These are phyloP conservation scores for Acanthacorydalis orientalis DNA, from an alignment of 2,888 invertebrate species.

Conservation along the genomic window DNA sequence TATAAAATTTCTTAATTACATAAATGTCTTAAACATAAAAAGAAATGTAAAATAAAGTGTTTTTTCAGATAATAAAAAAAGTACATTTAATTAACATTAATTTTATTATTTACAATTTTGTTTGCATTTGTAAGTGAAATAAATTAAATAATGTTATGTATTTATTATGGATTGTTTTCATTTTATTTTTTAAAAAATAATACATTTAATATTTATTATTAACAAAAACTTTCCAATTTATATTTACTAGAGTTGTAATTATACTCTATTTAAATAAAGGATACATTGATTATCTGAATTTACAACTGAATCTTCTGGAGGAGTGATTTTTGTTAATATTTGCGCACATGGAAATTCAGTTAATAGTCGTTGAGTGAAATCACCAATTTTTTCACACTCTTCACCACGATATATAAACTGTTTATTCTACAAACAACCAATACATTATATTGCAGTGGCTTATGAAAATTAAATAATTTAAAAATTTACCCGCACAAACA, in stretches of 20 bases:
- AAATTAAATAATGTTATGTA: no score
- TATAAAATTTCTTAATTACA: no score
- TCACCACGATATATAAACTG: conserved; percentile 89
- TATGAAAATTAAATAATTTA: conserved; percentile 3
- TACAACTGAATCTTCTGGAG: conserved; percentile 74
- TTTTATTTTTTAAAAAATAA: no score
- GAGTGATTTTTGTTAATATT: conserved; percentile 78
- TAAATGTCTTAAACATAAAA: no score
- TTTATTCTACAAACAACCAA: conserved; percentile 53
- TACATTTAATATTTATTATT: no score
- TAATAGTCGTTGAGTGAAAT: conserved; percentile 84
- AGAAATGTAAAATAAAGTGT: no score
- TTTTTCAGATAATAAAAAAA: no score
- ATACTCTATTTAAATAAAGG: conserved; percentile 18
- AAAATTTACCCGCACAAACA: conserved; percentile 74
- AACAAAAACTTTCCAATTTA: not conserved
- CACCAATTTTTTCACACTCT: conserved; percentile 87
- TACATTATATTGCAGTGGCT: conserved; percentile 5
- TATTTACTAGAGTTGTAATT: not conserved
- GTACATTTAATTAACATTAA: no score
- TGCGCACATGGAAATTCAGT: conserved; percentile 91
- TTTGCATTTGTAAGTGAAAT: no score
- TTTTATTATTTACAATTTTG: no score
- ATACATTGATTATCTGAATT: conserved; percentile 76
- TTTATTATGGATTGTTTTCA: no score